Evolutionary conservation across 92 coral and sea anemone species (phyloP), one percentile per base, ranked within the genome.

Genomic region (Epizoanthus fatuus): DNA sequence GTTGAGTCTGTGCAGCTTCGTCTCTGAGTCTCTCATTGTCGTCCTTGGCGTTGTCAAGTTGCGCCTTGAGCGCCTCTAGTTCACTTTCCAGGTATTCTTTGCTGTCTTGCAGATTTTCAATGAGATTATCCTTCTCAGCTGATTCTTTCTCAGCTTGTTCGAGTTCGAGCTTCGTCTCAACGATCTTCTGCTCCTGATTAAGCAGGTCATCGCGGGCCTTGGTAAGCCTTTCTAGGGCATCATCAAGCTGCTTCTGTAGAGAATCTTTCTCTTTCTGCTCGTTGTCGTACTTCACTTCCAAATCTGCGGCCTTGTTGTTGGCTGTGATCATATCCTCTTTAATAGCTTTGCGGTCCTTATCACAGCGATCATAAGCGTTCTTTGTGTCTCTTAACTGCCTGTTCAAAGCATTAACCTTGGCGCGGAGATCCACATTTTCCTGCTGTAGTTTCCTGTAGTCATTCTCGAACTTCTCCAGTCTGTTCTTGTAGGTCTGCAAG

Each of bases 341-440:
- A 17, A 92, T 81, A 9, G 96, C 93, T 65, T 94, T 85, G 66
- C 89, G 91, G 69, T 94, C 98, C 79, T 94, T 94, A 58, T 94
- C 90, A 7, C 80, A 69, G 71, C 98, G 98, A 37, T 94, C 96
- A 12, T 40, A 69, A 16, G 93, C 92, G 32, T 92, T 93, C 76
- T 90, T 91, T 1, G 91, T 90, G 67, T 94, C 94, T 38, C 96
- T 92, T 37, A 90, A 60, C 58, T 86, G 91, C 86, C 90, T 94
- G 89, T 87, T 90, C 17, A 92, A 68, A 66, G 93, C 90, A 57
- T 87, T 92, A 7, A 94, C 75, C 81, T 80, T 90, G 19, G 98
- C 95, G 38, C 98, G 92, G 51, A 90, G 91, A 37, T 94, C 96
- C 20, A 94, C 96, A 55, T 90, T 94, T 69, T 94, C 98, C 67